Conservation (phyloP, 1,140 invertebrate species). For the Latrodectus geometricus region DNA sequence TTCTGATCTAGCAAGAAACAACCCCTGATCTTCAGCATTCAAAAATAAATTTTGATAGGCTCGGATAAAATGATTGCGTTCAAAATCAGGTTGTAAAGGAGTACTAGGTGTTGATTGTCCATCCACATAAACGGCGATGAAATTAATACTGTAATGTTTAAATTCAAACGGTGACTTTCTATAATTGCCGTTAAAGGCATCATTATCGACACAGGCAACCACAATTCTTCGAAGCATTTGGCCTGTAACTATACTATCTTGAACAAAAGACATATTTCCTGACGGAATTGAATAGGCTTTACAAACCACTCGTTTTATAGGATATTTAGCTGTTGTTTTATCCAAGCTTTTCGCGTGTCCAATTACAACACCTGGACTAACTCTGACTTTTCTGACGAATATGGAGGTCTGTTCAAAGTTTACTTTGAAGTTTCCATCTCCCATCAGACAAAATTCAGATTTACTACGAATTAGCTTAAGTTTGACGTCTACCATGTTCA, state of each 20-base stretch:
- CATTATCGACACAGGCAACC: constrained; percentile 10
- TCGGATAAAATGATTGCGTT: background rate
- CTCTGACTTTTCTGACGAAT: no score
- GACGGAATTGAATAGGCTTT: constrained; percentile 26
- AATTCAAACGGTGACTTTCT: no score
- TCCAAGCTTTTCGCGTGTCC: constrained; percentile 11
- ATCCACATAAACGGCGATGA: no score
- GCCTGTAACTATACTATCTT: constrained; percentile 29
- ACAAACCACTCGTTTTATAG: background rate
- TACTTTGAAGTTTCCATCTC: no score
- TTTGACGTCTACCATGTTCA: no score
- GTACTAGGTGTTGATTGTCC: no score
- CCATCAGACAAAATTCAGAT: no score
- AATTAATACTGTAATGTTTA: no score
- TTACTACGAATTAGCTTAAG: no score
- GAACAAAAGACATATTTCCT: constrained; percentile 20
- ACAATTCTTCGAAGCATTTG: constrained; percentile 11
- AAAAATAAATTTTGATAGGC: constrained; percentile 2
- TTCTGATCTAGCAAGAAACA: background rate
- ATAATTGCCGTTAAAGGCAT: background rate
- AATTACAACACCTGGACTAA: no score
- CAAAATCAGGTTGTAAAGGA: background rate
- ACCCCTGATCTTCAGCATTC: background rate
- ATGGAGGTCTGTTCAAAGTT: no score
- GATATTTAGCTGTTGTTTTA: constrained; percentile 27